A percentile compares a stretch with the other conserved stretches of the same genome.
phyloP scores from a whole-genome alignment of 2,888 invertebrate genomes.

The Pasiphila rectangulata region DNA sequence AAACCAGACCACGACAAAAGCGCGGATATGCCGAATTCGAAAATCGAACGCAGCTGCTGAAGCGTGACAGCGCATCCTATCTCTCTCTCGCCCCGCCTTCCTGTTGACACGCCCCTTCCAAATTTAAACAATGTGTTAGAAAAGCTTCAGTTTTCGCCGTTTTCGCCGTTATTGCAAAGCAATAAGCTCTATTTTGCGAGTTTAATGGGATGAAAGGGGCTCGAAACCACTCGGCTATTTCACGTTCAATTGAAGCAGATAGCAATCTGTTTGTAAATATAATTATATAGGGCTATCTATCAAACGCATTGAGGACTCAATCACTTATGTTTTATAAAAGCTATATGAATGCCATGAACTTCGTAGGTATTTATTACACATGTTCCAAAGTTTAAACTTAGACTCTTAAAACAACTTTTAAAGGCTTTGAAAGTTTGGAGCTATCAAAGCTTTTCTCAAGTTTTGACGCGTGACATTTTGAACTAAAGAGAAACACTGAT shows the following conservation, averaged over 20 bases:
- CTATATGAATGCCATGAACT: too few relatives aligned
- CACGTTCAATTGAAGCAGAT: slow-evolving; percentile 18
- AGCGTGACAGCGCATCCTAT: slow-evolving; percentile 44
- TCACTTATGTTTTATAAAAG: too few relatives aligned
- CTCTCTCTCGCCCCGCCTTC: slow-evolving; percentile 71
- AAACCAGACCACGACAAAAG: slow-evolving; percentile 29
- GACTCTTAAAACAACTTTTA: too few relatives aligned
- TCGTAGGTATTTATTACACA: too few relatives aligned
- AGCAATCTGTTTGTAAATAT: slow-evolving; percentile 11
- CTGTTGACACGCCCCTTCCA: slow-evolving; percentile 65
- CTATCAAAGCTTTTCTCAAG: too few relatives aligned
- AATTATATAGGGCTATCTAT: slow-evolving; percentile 14
- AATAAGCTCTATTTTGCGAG: slow-evolving; percentile 13
- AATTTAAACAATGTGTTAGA: slow-evolving; percentile 47
- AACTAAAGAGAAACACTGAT: too few relatives aligned
- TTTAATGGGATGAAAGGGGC: slow-evolving; percentile 5
- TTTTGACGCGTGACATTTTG: too few relatives aligned
- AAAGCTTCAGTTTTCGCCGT: slow-evolving; percentile 23
- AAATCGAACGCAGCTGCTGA: slow-evolving; percentile 32
- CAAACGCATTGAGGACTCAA: background rate
- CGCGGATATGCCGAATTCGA: slow-evolving; percentile 26
- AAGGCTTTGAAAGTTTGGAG: too few relatives aligned
- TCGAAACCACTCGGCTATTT: slow-evolving; percentile 11
- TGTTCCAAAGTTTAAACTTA: too few relatives aligned
- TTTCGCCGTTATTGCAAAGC: slow-evolving; percentile 17